Conservation (phyloP, 2,888 invertebrate species). For the Platerodrilus igneus region DNA sequence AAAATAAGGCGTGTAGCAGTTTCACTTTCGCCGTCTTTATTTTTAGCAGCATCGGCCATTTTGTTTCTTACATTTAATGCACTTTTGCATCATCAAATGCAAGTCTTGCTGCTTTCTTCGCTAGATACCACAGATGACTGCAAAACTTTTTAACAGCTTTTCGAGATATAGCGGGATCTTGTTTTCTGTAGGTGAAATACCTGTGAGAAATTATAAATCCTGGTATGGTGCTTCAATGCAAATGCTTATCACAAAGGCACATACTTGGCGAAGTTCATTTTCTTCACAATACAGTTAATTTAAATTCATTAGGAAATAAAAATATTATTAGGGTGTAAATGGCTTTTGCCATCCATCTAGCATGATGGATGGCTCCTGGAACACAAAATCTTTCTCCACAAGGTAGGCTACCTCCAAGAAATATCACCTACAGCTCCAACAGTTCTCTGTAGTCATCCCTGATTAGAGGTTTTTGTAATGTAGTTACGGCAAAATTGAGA, state of each 20-base stretch:
- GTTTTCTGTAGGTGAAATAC: slow-evolving; percentile 18
- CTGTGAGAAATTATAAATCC: slow-evolving; percentile 25
- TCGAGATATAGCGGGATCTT: slow-evolving; percentile 24
- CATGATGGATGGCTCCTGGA: slow-evolving; percentile 33
- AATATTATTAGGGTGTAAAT: slow-evolving; percentile 31
- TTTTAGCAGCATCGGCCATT: too few species aligned
- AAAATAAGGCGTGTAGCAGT: neutral
- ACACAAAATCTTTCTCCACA: slow-evolving; percentile 20
- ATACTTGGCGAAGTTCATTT: slow-evolving; percentile 20
- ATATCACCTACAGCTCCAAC: slow-evolving; percentile 18
- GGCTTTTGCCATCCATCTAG: slow-evolving; percentile 34
- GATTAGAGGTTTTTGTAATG: neutral
- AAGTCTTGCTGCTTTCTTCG: slow-evolving; percentile 23
- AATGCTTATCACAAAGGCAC: slow-evolving; percentile 28
- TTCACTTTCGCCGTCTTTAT: too few species aligned
- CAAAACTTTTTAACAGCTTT: slow-evolving; percentile 27
- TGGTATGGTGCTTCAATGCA: slow-evolving; percentile 26
- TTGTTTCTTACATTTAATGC: too few species aligned
- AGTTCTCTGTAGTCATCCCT: slow-evolving; percentile 3
- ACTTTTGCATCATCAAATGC: slow-evolving; percentile 19
- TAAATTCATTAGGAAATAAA: slow-evolving; percentile 22
- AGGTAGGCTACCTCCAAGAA: slow-evolving; percentile 22
- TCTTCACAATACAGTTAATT: slow-evolving; percentile 20
- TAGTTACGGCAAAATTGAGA: too few species aligned
- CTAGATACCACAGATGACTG: slow-evolving; percentile 28